Percentiles rank a stretch among this genome's conserved stretches.
Conservation (phyloP, 2,113 vertebrate genomes). For the Nothocercus julius region DNA sequence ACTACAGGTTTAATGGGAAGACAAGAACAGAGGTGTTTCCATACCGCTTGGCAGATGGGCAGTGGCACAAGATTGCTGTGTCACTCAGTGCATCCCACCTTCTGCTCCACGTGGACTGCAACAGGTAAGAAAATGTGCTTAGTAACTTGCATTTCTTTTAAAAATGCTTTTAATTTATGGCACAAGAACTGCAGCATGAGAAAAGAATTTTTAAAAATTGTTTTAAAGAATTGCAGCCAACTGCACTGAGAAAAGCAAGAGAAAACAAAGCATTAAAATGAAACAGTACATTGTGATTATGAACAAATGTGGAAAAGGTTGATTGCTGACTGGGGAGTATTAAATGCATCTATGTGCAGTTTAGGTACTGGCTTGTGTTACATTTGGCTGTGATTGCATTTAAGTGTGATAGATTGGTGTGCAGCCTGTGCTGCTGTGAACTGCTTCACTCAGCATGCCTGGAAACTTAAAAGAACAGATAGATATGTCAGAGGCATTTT, state of each 20-base stretch:
- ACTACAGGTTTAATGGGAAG: constrained; percentile 88
- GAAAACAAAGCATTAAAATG: constrained; percentile 72
- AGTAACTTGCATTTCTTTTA: neutral
- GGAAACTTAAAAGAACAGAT: neutral
- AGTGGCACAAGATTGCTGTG: constrained; percentile 90
- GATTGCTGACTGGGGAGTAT: constrained; percentile 72
- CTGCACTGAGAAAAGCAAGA: constrained; percentile 1
- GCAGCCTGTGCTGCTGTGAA: constrained; percentile 33
- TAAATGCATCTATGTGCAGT: constrained; percentile 57
- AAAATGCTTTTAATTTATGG: neutral
- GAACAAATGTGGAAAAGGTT: constrained; percentile 69
- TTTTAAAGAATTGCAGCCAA: neutral
- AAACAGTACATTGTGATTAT: constrained; percentile 63
- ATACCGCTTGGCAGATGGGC: constrained; percentile 91
- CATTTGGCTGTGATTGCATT: constrained; percentile 61
- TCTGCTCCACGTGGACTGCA: constrained; percentile 92
- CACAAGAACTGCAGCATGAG: neutral
- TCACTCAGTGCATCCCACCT: constrained; percentile 91
- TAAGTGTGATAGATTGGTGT: constrained; percentile 61
- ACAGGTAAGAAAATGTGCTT: constrained; percentile 79
- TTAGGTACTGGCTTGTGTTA: constrained; percentile 40
- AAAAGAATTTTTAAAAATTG: neutral
- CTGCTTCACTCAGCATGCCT: constrained; percentile 13
- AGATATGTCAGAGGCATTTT: neutral
- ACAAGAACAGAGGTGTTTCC: constrained; percentile 90